phyloP scores from a whole-genome alignment of 2,888 invertebrate species.

The Heterodera filipjevi region DNA sequence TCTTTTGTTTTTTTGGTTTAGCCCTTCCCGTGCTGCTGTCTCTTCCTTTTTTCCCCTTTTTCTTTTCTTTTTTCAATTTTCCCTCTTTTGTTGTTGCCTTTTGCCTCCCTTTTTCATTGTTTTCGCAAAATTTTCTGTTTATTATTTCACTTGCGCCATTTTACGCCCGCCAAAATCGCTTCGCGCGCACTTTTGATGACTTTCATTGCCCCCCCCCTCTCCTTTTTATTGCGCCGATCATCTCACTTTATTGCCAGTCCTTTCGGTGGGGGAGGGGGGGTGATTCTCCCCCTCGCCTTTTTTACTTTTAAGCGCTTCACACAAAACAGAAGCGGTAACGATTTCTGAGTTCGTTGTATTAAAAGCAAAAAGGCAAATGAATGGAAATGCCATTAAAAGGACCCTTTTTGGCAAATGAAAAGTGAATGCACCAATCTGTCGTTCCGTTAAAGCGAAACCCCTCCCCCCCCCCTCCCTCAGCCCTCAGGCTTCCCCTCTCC shows the following conservation, averaged over 20 bases:
- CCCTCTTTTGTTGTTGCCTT: neutral
- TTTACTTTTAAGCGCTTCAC: neutral
- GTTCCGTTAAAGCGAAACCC: too few species aligned
- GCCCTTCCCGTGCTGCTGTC: too few species aligned
- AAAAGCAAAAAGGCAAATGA: too few species aligned
- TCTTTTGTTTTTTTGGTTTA: too few species aligned
- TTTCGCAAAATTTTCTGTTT: neutral
- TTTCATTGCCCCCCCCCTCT: neutral
- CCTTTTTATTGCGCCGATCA: conserved; percentile 1
- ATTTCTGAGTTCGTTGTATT: neutral
- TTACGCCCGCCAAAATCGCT: neutral
- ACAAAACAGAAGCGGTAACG: neutral
- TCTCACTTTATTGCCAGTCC: conserved; percentile 10
- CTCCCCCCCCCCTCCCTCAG: too few species aligned
- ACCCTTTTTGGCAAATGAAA: too few species aligned
- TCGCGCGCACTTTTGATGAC: conserved; percentile 14
- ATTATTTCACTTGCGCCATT: neutral
- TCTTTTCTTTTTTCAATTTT: too few species aligned
- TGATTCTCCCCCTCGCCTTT: neutral
- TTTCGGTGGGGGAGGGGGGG: neutral
- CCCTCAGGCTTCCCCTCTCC: too few species aligned
- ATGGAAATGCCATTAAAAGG: too few species aligned
- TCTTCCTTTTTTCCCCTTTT: too few species aligned
- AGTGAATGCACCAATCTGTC: too few species aligned
- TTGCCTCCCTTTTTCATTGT: neutral